phyloP scores from a whole-genome alignment of 2,888 invertebrate species.

The Pilophorus perplexus region DNA sequence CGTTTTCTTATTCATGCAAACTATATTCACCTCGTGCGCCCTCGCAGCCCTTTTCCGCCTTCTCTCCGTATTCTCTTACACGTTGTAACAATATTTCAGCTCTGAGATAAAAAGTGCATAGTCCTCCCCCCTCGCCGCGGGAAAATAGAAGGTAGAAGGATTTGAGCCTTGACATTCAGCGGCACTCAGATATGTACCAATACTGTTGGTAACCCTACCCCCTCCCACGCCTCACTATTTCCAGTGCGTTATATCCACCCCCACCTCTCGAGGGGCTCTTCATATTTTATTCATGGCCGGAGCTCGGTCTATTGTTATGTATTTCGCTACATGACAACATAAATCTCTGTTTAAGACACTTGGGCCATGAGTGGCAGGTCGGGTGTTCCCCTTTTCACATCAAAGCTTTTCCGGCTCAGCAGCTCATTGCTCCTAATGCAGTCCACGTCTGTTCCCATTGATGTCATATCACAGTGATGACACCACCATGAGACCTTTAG shows the following conservation, averaged over 20 bases:
- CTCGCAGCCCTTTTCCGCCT: constrained; percentile 23
- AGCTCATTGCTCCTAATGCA: constrained; percentile 33
- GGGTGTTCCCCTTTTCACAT: constrained; percentile 26
- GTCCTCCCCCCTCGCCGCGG: not conserved
- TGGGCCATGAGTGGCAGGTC: constrained; percentile 35
- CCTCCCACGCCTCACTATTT: too few species aligned
- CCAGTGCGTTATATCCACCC: constrained; percentile 3
- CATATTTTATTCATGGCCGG: constrained; percentile 40
- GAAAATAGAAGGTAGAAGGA: constrained; percentile 29
- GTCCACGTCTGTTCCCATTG: constrained; percentile 33
- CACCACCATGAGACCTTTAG: not conserved
- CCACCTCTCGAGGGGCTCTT: constrained; percentile 23
- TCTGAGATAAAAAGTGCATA: constrained; percentile 35
- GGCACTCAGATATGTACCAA: constrained; percentile 40
- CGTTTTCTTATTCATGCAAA: constrained; percentile 42
- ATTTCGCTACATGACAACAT: constrained; percentile 42
- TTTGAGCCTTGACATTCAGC: constrained; percentile 32
- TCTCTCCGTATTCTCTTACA: constrained; percentile 37
- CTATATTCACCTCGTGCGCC: constrained; percentile 41
- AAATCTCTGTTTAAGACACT: constrained; percentile 42
- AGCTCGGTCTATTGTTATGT: constrained; percentile 39
- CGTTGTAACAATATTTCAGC: constrained; percentile 41
- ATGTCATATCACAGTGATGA: constrained; percentile 26
- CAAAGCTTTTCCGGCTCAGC: constrained; percentile 32
- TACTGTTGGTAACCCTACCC: constrained; percentile 24